Percentiles rank a stretch among this genome's conserved stretches.
Evolutionary conservation across 2,888 invertebrate species (phyloP).

Genomic region (Dryomyza anilis): DNA sequence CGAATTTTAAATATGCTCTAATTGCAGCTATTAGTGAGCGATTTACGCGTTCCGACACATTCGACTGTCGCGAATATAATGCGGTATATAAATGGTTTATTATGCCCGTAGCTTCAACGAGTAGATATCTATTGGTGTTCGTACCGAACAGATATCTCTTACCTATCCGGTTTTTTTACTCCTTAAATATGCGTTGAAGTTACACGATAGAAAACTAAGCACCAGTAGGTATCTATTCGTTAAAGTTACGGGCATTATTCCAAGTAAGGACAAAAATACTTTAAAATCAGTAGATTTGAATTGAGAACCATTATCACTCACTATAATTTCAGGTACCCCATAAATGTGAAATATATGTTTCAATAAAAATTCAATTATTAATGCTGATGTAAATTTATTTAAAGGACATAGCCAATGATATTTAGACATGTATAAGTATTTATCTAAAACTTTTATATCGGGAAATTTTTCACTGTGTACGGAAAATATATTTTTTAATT

Average conservation of each 20-base stretch:
- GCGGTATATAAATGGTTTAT: background rate
- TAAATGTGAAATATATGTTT: background rate
- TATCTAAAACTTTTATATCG: constrained; percentile 16
- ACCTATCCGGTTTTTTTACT: no score
- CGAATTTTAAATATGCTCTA: background rate
- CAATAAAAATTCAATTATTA: background rate
- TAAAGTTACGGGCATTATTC: no score
- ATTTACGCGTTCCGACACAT: background rate
- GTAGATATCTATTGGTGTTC: no score
- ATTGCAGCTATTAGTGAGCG: background rate
- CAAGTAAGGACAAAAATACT: background rate
- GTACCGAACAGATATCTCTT: no score
- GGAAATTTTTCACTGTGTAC: background rate
- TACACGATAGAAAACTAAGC: no score
- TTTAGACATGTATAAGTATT: no score
- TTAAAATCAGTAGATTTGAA: background rate
- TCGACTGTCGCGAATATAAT: background rate
- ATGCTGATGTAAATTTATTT: background rate
- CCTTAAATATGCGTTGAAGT: no score
- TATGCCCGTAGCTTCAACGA: no score
- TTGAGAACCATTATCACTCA: background rate
- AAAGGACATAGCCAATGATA: background rate
- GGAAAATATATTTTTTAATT: background rate
- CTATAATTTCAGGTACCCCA: no score
- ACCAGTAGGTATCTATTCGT: no score